Evolutionary conservation across 2,113 vertebrate species (phyloP).

Genomic region (Gobiocypris rarus): DNA sequence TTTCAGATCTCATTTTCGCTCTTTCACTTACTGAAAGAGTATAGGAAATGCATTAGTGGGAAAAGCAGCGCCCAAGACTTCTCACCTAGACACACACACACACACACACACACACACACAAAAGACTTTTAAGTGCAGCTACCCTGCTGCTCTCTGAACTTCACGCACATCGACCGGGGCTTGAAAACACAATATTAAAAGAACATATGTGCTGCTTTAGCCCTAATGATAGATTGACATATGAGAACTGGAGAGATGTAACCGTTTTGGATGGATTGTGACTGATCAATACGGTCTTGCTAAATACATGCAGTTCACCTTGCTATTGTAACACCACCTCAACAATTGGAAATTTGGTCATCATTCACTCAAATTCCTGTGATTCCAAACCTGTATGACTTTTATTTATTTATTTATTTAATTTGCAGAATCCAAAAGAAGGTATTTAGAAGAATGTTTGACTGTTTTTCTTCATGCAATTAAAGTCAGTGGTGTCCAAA

Average conservation of each 20-base stretch:
- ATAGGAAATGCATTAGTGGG: conserved; percentile 36
- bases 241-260: conserved; percentile 30
- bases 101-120: neutral
- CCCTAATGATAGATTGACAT: conserved; percentile 47
- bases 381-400: neutral
- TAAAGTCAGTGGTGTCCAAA: neutral
- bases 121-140: conserved; percentile 23
- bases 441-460: neutral
- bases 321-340: neutral
- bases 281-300: neutral
- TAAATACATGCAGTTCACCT: neutral
- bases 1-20: conserved; percentile 58
- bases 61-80: conserved; percentile 13
- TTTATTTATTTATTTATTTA: neutral
- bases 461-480: neutral
- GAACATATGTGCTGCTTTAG: conserved; percentile 27
- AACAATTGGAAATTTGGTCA: neutral
- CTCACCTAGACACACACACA: conserved; percentile 37
- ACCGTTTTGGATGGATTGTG: neutral
- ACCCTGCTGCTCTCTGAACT: conserved; percentile 35
- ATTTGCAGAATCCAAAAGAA: neutral
- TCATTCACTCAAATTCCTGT: neutral
- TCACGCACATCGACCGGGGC: conserved; percentile 6
- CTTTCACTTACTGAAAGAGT: conserved; percentile 51
- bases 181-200: conserved; percentile 7